Evolutionary conservation across 1,140 invertebrate genomes (phyloP).

Genomic region (Stenopsyche tienmushanensis): DNA sequence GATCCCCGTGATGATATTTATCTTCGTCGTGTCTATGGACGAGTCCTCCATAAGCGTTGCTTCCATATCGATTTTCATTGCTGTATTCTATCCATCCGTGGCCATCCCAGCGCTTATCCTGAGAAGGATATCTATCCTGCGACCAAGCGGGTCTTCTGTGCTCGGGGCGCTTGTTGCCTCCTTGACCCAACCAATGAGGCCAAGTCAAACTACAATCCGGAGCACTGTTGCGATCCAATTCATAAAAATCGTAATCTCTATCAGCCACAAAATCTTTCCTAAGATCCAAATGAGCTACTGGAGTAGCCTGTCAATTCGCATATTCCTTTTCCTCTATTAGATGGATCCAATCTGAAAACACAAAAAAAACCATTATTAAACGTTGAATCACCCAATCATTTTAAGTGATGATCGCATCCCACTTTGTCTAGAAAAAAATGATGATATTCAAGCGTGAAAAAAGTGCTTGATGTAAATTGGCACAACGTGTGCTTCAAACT

Average conservation of each 20-base stretch:
- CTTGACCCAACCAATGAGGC: conserved; percentile 45
- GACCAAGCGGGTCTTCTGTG: conserved; percentile 45
- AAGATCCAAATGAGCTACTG: conserved; percentile 64
- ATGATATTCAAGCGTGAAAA: too few relatives aligned
- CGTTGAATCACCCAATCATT: too few relatives aligned
- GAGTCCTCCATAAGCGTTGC: conserved; percentile 4
- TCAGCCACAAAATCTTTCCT: conserved; percentile 64
- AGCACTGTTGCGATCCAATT: conserved; percentile 64
- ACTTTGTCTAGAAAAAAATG: too few relatives aligned
- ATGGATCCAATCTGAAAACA: conserved; percentile 62
- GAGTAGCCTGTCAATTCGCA: conserved; percentile 73
- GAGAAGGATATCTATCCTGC: conserved; percentile 38
- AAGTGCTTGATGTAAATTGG: too few relatives aligned
- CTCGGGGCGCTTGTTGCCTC: conserved; percentile 27
- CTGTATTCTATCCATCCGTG: conserved; percentile 7
- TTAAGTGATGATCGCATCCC: too few relatives aligned
- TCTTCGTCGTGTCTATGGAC: conserved; percentile 9
- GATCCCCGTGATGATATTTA: conserved; percentile 14
- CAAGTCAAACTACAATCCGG: conserved; percentile 42
- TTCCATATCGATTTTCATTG: conserved; percentile 12
- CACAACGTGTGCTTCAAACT: too few relatives aligned
- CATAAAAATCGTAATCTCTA: conserved; percentile 75
- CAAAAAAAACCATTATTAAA: too few relatives aligned
- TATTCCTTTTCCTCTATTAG: conserved; percentile 63
- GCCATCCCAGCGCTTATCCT: conserved; percentile 7